Percentiles rank a stretch among this genome's conserved stretches.
These are phyloP conservation scores for Phalanger gymnotis DNA, from an alignment of 2,797 vertebrate genomes.

Conservation along the genomic window DNA sequence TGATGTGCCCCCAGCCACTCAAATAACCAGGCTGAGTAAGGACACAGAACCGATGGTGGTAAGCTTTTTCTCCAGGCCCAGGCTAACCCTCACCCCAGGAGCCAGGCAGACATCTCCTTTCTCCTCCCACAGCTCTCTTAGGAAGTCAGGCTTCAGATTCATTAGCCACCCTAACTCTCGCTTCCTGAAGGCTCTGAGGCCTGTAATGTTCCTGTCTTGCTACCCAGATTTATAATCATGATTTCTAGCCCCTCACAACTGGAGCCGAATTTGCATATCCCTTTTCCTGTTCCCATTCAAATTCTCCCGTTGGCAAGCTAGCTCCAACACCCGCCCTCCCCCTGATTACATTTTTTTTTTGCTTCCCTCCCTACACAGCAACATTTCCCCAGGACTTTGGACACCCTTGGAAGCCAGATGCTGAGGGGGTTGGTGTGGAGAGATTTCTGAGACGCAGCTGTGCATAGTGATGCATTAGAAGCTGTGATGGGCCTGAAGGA, in stretches of 20 bases:
- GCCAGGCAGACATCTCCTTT: neutral
- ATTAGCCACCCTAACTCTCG: neutral
- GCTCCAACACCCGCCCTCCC: neutral
- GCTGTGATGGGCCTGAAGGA: neutral
- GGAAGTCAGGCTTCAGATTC: constrained; percentile 40
- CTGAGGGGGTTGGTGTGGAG: neutral
- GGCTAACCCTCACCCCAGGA: neutral
- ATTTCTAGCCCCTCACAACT: constrained; percentile 4
- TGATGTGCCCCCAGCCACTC: neutral
- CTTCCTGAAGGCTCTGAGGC: neutral
- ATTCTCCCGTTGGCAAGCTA: neutral
- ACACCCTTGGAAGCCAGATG: accelerated
- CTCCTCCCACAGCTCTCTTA: constrained; percentile 14
- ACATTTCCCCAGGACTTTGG: neutral
- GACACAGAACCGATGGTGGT: neutral
- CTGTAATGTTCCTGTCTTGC: constrained; percentile 9
- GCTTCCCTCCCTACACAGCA: neutral
- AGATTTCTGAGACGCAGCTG: neutral
- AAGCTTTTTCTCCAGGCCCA: neutral
- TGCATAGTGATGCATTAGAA: neutral
- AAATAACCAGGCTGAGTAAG: neutral
- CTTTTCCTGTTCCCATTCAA: neutral
- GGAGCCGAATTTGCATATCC: neutral
- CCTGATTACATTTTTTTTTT: neutral
- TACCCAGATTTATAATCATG: constrained; percentile 3